phyloP scores from a whole-genome alignment of 2,113 vertebrate genomes.

The Puntigrus tetrazona region DNA sequence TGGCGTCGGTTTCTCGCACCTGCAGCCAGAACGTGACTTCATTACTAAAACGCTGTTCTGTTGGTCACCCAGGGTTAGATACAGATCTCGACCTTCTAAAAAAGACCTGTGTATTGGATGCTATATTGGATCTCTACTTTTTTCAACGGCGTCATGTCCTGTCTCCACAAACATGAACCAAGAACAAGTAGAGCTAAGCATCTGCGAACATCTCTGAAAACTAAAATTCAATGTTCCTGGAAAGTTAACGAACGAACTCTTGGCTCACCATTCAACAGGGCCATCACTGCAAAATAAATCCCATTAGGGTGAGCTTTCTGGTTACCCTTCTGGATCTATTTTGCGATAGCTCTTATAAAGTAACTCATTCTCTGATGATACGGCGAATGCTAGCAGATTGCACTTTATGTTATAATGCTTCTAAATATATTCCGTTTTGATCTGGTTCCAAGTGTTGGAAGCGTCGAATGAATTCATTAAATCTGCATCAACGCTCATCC shows the following conservation, averaged over 20 bases:
- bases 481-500: not conserved
- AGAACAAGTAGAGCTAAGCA: not conserved
- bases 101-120: not conserved
- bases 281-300: not conserved
- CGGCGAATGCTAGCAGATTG: not conserved
- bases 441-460: not conserved
- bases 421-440: not conserved
- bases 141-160: too few species aligned
- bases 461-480: not conserved
- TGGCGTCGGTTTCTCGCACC: not conserved
- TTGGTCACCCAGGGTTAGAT: not conserved
- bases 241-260: too few species aligned
- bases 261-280: too few species aligned
- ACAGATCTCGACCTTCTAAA: not conserved
- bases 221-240: not conserved
- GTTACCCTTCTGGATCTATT: not conserved
- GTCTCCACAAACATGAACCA: not conserved
- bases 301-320: not conserved
- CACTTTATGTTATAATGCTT: not conserved
- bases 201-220: not conserved
- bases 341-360: not conserved
- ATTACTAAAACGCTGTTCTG: not conserved
- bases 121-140: too few species aligned
- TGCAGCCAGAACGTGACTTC: not conserved
- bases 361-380: not conserved